Conservation (phyloP, 2,797 vertebrate species). For the Sebastes miniatus region DNA sequence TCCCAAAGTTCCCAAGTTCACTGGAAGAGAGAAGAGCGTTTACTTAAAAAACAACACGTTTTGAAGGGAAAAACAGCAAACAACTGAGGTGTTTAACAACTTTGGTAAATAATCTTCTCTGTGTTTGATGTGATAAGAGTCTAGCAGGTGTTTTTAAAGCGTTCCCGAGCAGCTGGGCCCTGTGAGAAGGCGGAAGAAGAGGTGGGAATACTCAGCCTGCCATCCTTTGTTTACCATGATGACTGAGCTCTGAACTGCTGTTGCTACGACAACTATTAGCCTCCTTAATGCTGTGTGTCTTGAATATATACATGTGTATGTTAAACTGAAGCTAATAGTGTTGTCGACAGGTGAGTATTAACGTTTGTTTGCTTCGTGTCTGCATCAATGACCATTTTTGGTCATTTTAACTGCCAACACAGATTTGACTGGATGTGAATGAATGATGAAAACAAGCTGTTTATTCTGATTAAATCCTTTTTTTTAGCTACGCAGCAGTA, state of each 20-base stretch:
- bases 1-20: conserved; percentile 83
- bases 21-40: conserved; percentile 53
- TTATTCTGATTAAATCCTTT: conserved; percentile 3
- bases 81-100: conserved; percentile 33
- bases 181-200: conserved; percentile 73
- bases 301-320: background rate
- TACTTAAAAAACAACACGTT: conserved; percentile 4
- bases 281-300: background rate
- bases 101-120: conserved; percentile 46
- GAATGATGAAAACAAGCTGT: background rate
- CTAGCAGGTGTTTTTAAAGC: background rate
- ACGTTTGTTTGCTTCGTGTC: conserved; percentile 1
- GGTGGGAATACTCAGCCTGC: conserved; percentile 51
- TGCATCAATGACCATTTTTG: conserved; percentile 64
- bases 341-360: conserved; percentile 43
- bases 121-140: background rate
- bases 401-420: conserved; percentile 38
- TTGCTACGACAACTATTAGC: conserved; percentile 38
- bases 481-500: conserved; percentile 56
- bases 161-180: conserved; percentile 35
- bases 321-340: background rate
- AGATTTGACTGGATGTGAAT: conserved; percentile 30
- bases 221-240: conserved; percentile 80
- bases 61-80: conserved; percentile 21
- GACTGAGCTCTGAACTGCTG: conserved; percentile 43